Evolutionary conservation across 2,888 invertebrate genomes (phyloP), one percentile per base, ranked within the genome.

Genomic region (Chromoteleia sp.): DNA sequence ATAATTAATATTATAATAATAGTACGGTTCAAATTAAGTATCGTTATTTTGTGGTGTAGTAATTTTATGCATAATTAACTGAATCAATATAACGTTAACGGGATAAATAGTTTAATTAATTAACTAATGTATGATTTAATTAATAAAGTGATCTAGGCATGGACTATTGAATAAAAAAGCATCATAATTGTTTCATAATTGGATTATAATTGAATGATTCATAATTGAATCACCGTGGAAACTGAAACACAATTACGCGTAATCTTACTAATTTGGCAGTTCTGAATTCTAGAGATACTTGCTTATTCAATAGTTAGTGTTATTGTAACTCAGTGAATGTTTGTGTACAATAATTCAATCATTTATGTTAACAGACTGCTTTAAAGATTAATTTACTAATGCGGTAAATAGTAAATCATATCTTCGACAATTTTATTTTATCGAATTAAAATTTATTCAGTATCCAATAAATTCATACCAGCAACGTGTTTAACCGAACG

Each of bases 21-120:
- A n/a, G n/a, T n/a, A 36, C n/a, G 36, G n/a, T 36, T 36, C n/a
- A n/a, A 0, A n/a, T 36, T 10, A 36, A 10, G n/a, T 25, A 25
- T 25, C 52, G n/a, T 15, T 17, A 50, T 39, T 36, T 36, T 63
- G 30, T 39, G 25, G 52, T 36, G 45, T 36, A 1, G 15, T 65
- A 36, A 65, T 65, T 50, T 50, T 52, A 52, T 52, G 36, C 50
- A 39, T 19, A 50, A 52, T 50, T 63, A 48, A 48, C 7, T 33
- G 5, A 8, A 29, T 19, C 33, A 21, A n/a, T 2, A 12, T n/a
- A 17, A 12, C 19, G n/a, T 30, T 36, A 25, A 17, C 7, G 6
- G 0, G 36, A 54, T 15, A 45, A 41, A 17, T 29, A 59, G 10
- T 14, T 59, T 15, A 17, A 45, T 45, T 19, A 41, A 43, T 0